A percentile compares a stretch with the other conserved stretches of the same genome.
Evolutionary conservation across 2,797 vertebrate genomes (phyloP).

Genomic region (Aphelocoma californica): DNA sequence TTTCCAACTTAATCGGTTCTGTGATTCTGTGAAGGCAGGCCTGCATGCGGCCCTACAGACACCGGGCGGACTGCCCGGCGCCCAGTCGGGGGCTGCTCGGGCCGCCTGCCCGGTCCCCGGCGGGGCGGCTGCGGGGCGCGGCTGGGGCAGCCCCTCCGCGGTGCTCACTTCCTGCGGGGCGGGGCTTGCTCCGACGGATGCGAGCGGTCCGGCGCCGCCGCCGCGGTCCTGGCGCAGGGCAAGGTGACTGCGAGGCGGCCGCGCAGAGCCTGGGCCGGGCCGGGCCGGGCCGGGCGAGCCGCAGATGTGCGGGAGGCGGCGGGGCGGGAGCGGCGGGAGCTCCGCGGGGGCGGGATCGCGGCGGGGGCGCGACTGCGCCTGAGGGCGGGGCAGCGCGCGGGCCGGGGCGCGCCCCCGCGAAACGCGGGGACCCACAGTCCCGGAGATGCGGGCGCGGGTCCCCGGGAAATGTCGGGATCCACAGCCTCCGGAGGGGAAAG

Average conservation of each 20-base stretch:
- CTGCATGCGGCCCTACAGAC: accelerated
- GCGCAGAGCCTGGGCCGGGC: no score
- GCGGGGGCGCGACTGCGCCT: neutral
- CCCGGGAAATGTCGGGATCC: neutral
- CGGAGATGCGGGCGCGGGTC: neutral
- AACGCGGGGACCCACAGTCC: neutral
- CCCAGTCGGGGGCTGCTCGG: accelerated
- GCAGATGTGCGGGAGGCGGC: neutral
- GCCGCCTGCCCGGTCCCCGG: neutral
- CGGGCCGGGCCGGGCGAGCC: neutral
- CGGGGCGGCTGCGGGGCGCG: neutral
- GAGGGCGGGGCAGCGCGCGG: neutral
- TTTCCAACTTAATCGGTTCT: neutral
- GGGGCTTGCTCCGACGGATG: neutral
- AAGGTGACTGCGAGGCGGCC: neutral
- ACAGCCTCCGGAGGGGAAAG: neutral
- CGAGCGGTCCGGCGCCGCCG: neutral
- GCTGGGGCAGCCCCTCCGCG: neutral
- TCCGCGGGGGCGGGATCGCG: neutral
- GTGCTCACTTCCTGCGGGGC: neutral
- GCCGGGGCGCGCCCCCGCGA: no score
- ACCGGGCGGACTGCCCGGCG: neutral
- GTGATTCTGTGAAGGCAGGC: neutral
- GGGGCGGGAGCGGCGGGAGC: neutral
- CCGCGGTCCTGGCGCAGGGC: neutral